Evolutionary conservation across 2,113 vertebrate genomes (phyloP).

Genomic region (Hippoglossus stenolepis): DNA sequence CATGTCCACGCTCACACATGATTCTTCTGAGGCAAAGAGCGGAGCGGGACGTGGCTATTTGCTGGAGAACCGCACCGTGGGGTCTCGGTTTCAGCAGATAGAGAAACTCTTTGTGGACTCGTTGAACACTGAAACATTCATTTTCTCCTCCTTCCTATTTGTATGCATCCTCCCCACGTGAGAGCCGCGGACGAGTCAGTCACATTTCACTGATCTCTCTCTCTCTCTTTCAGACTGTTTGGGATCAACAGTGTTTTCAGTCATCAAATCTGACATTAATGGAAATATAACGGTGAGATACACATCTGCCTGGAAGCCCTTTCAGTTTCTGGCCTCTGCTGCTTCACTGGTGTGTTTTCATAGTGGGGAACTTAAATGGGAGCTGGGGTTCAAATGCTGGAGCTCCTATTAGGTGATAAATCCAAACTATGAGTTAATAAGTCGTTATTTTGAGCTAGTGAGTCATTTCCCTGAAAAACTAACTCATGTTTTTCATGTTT

Average conservation of each 20-base stretch:
- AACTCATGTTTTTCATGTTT: too few species aligned
- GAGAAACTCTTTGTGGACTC: background rate
- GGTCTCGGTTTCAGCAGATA: background rate
- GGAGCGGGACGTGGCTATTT: background rate
- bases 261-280: conserved; percentile 92
- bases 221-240: conserved; percentile 87
- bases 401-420: too few species aligned
- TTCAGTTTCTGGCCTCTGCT: background rate
- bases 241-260: conserved; percentile 88
- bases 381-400: background rate
- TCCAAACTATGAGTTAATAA: too few species aligned
- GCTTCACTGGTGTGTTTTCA: background rate
- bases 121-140: background rate
- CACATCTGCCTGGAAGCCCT: background rate
- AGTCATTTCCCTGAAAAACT: too few species aligned
- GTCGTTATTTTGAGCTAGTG: too few species aligned
- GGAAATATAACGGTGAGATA: conserved; percentile 92
- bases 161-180: background rate
- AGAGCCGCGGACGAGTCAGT: conserved; percentile 35
- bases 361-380: background rate
- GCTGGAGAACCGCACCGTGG: background rate
- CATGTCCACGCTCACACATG: too few species aligned
- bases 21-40: too few species aligned
- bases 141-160: too few species aligned
- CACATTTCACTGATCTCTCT: conserved; percentile 50